Base-by-base conservation (phyloP, 2,888 invertebrate species). In the Hypomecis atomaria region DNA sequence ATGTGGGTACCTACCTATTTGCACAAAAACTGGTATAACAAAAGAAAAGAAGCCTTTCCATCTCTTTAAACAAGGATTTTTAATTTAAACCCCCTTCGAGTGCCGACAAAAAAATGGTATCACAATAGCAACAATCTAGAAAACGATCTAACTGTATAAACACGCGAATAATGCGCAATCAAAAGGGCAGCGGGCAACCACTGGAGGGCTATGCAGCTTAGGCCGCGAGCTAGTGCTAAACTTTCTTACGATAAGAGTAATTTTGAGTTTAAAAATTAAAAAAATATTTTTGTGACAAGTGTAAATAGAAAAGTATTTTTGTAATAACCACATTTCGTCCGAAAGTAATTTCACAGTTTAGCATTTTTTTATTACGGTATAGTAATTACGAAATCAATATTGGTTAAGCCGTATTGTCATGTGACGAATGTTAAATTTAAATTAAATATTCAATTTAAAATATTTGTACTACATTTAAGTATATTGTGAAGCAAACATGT, bases 91-190 rank as follows among this genome's bases (percentile, higher is more conserved):
- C 86, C 90, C 88, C 86, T 85, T 84, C 82, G 82, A 87, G 88
- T 83, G 81, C 82, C 75, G 81, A 82, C 86, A 88, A 89, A 90
- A n/a, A 90, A 89, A 86, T 78, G 78, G 77, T 84, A 87, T 87
- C 86, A 92, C 92, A 91, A 92, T 90, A 90, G 89, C 85, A 89
- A 88, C 91, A 91, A 92, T 91, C 90, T 90, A 90, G 88, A 84
- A 89, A 89, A 84, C 89, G 89, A 91, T 92, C 91, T 90, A 91
- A 92, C 89, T 90, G 89, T 90, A 90, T 90, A 90, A 90, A 91
- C 89, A 89, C 85, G 87, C 88, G 83, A 90, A 90, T 90, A 92
- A 92, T 90, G 88, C 85, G 87, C 91, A 92, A 90, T 91, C 90
- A 92, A 90, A 90, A 91, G 90, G 90, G 91, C 90, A 89, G 83